Conservation (phyloP, 1,140 invertebrate species). For the Sipha flava region DNA sequence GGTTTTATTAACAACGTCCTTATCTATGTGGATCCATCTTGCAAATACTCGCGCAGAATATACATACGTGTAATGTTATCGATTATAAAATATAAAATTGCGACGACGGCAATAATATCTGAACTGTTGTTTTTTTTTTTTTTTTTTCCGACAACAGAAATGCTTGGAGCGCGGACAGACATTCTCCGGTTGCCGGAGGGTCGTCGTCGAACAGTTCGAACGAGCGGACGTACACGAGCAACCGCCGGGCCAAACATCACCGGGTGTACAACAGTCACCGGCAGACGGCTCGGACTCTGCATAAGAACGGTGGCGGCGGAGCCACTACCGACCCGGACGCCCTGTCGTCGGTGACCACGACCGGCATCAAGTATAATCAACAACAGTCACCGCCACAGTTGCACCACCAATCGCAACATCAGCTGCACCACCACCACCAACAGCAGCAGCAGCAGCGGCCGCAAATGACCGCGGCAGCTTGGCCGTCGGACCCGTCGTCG, state of each 20-base stretch:
- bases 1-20: too few species aligned
- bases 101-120: too few species aligned
- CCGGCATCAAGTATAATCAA: neutral
- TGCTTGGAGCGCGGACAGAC: neutral
- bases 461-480: neutral
- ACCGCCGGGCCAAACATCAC: neutral
- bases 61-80: too few species aligned
- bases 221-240: neutral
- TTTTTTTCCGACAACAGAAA: neutral
- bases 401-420: neutral
- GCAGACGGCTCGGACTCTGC: neutral
- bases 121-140: too few species aligned
- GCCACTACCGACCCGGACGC: conserved; percentile 6
- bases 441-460: neutral
- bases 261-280: conserved; percentile 9
- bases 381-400: neutral
- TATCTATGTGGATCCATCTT: too few species aligned
- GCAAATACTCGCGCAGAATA: too few species aligned
- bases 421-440: neutral
- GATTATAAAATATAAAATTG: too few species aligned
- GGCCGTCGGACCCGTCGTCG: neutral
- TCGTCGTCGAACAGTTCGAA: conserved; percentile 31
- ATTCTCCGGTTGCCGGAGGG: neutral
- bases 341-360: neutral
- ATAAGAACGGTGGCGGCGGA: neutral